A percentile compares a stretch with the other conserved stretches of the same genome.
These are phyloP conservation scores for Chrysina gloriosa DNA, from an alignment of 2,888 invertebrate genomes.

Conservation along the genomic window DNA sequence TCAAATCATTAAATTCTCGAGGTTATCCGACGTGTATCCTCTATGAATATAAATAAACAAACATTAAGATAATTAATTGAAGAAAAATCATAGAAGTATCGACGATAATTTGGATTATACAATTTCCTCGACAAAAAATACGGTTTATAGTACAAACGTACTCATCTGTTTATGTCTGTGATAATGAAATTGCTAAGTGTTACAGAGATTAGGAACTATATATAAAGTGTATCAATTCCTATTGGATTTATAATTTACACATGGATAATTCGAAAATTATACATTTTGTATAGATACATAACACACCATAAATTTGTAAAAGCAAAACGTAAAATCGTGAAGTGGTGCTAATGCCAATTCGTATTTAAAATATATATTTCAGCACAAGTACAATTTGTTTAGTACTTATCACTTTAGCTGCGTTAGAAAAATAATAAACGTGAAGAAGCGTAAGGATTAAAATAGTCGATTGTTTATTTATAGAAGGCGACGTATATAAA, in stretches of 20 bases:
- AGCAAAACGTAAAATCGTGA: neutral
- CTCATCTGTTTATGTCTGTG: no score
- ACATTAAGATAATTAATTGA: neutral
- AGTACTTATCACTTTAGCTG: neutral
- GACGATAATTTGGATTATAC: no score
- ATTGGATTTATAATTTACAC: slow-evolving; percentile 8
- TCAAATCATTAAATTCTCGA: neutral
- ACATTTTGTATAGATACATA: neutral
- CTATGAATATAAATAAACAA: neutral
- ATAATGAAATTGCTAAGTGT: no score
- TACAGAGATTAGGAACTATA: no score
- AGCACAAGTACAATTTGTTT: neutral
- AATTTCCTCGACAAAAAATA: no score
- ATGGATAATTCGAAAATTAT: slow-evolving; percentile 26
- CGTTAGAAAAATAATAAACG: neutral
- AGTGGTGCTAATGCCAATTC: neutral
- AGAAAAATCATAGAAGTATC: no score
- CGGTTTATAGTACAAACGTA: no score
- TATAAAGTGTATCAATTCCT: neutral
- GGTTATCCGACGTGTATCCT: neutral
- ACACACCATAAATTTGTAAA: neutral
- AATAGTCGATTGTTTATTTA: neutral
- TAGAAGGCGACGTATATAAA: no score
- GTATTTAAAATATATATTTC: neutral
- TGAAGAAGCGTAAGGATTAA: neutral